Evolutionary conservation across 2,113 vertebrate genomes (phyloP), one percentile per base, ranked within the genome.

Genomic region (Callaeas wilsoni): DNA sequence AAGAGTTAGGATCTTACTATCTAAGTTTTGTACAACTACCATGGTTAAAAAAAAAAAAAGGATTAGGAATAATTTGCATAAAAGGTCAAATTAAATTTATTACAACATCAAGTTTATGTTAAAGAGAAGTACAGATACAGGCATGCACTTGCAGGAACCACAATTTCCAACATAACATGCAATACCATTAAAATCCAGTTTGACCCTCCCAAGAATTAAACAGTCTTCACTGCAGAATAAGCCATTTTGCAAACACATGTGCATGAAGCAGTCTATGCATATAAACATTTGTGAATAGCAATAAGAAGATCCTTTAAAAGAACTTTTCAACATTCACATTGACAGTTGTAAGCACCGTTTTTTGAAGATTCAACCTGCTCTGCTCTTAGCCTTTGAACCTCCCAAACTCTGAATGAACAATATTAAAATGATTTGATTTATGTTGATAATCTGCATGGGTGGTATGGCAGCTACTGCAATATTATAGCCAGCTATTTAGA

Each of bases 321-420:
- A 92, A 47, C 37, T 42, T 30, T 88, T 77, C 50, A 49, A 9
- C 13, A 76, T 89, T 47, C 75, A 55, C 19, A 39, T 10, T 52
- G 37, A 25, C 29, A 62, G 22, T 46, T 59, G 10, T 27, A 44
- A 85, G 30, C 20, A 14, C 10, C 13, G 2, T 35, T 65, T 81
- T 79, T 73, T 64, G n/a, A 73, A 71, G 33, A 79, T 69, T 37
- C 20, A 82, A 1, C 30, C 18, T 95, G 49, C 41, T 85, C 60
- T 86, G 30, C 81, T 90, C 39, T 69, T 94, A 71, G 57, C 56
- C 81, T 94, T 96, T 93, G 77, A 96, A 81, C 44, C 60, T 87
- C 67, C 52, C 60, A 75, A 93, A 64, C 32, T 96, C 55, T 75
- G 84, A 75, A 71, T 56, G 65, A 94, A 71, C 56, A 83, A 12